Evolutionary conservation across 2,888 invertebrate genomes (phyloP), one percentile per base, ranked within the genome.

Genomic region (Eristalis pertinax): DNA sequence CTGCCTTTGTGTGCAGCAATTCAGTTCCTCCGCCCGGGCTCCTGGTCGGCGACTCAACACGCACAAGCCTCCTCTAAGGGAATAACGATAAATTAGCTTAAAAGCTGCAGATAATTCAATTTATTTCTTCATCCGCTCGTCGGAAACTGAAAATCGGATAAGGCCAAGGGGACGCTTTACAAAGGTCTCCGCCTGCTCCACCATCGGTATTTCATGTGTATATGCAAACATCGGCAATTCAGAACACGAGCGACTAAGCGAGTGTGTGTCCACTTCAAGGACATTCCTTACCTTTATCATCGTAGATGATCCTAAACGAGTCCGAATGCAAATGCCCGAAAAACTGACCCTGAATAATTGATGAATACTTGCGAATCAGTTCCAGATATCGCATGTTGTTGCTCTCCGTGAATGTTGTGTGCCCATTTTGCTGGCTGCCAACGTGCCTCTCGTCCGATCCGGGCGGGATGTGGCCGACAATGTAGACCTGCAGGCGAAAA

Each of bases 271-370:
- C 50, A 60, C 29, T 65, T 64, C 32, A 75, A 86, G 67, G 79
- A 87, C 64, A 79, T 79, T 79, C 90, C 94, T 93, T 93, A 97
- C 97, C 97, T 91, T 94, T 94, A 88, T 95, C 95, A 91, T 96
- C 96, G 93, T 97, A 97, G 91, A 98, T 96, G 87, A 97, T 95
- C 60, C 98, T 94, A 93, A 98, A 98, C 0, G 97, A 97, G 92
- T 98, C 98, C 68, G 97, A 97, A 93, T 98, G 98, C 89, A 97
- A 95, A 92, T 98, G 98, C 5, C 98, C 98, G 91, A 97, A 98
- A 94, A 98, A 97, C 93, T 98, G 98, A 26, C 97, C 97, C 35
- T 96, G 96, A 90, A 98, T 98, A 90, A 97, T 96, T 90, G 95
- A 95, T 41, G 97, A 95, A 92, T 96, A 96, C 87, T 95, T 95